A percentile compares a stretch with the other conserved stretches of the same genome.
Conservation (phyloP, 2,113 vertebrate genomes). For the Gobius niger region DNA sequence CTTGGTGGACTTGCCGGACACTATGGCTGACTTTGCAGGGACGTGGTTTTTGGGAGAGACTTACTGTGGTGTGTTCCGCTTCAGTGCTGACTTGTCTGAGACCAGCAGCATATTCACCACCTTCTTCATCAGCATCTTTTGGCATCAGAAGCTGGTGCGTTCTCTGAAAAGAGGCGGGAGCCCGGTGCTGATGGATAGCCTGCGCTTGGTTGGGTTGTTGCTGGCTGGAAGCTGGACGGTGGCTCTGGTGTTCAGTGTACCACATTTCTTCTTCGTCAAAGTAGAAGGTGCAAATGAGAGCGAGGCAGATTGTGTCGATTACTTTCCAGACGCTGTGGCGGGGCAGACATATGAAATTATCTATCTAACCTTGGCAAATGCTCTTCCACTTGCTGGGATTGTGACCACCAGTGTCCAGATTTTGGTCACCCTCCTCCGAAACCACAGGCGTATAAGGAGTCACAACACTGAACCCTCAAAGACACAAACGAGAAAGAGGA, state of each 20-base stretch:
- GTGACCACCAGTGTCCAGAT: conserved; percentile 65
- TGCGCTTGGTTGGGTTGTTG: conserved; percentile 50
- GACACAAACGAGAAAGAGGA: not conserved
- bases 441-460: conserved; percentile 52
- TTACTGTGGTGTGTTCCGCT: conserved; percentile 69
- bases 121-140: conserved; percentile 75
- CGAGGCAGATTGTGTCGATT: conserved; percentile 44
- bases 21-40: conserved; percentile 59
- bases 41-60: conserved; percentile 64
- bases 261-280: conserved; percentile 56
- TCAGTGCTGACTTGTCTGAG: conserved; percentile 71
- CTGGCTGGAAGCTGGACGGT: conserved; percentile 70
- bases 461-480: conserved; percentile 21
- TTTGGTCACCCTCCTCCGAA: conserved; percentile 65
- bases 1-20: conserved; percentile 76
- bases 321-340: conserved; percentile 36
- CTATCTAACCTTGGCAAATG: conserved; percentile 70
- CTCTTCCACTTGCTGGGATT: conserved; percentile 64
- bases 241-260: conserved; percentile 63
- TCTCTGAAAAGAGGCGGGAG: conserved; percentile 69
- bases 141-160: conserved; percentile 79
- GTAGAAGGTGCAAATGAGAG: conserved; percentile 43
- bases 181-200: conserved; percentile 64
- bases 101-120: conserved; percentile 80
- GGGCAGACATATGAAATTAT: conserved; percentile 57